Evolutionary conservation across 2,113 vertebrate species (phyloP).

Genomic region (Scomber scombrus): DNA sequence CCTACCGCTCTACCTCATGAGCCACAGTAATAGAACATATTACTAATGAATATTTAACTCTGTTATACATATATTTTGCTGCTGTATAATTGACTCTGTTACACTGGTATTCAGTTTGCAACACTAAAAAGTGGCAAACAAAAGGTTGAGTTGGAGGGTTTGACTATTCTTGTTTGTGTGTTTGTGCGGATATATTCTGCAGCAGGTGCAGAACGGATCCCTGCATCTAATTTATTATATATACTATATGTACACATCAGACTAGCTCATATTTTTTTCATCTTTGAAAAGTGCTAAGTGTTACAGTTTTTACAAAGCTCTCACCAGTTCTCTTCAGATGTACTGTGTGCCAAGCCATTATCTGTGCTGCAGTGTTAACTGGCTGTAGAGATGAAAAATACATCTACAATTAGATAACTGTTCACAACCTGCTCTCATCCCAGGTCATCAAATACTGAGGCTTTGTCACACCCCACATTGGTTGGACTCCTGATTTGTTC

Average conservation of each 20-base stretch:
- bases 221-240: neutral
- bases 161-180: neutral
- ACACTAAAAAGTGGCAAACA: constrained; percentile 23
- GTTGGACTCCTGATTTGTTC: constrained; percentile 20
- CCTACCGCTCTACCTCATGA: no score
- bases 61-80: no score
- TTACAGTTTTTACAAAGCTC: constrained; percentile 19
- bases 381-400: neutral
- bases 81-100: no score
- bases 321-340: constrained; percentile 2
- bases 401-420: constrained; percentile 8
- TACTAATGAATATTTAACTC: no score
- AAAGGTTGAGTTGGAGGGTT: constrained; percentile 23
- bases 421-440: neutral
- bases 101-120: neutral
- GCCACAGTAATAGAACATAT: no score
- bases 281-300: constrained; percentile 28
- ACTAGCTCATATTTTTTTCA: constrained; percentile 1
- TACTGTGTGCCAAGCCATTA: constrained; percentile 3
- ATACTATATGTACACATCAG: neutral
- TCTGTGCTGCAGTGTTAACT: constrained; percentile 3
- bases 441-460: no score
- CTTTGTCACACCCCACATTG: neutral
- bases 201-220: neutral
- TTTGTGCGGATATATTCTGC: constrained; percentile 8